These are phyloP conservation scores for Falcaria lacertinaria DNA, from an alignment of 2,888 invertebrate species.

Conservation along the genomic window DNA sequence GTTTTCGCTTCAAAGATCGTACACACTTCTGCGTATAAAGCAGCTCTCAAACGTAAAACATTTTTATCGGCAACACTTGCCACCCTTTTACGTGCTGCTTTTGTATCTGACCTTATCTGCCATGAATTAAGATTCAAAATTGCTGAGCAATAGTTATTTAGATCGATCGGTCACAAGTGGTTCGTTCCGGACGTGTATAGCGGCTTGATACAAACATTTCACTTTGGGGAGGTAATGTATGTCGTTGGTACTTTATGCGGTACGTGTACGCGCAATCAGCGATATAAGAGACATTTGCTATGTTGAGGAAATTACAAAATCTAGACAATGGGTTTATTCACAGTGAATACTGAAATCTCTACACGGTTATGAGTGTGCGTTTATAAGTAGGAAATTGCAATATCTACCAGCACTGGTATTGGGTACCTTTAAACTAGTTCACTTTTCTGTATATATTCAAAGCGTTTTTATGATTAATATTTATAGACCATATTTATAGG, in stretches of 20 bases:
- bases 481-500: too few species aligned
- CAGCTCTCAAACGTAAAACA: conserved; percentile 39
- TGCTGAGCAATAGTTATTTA: conserved; percentile 15
- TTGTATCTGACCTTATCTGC: conserved; percentile 10
- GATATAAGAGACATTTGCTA: background rate
- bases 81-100: conserved; percentile 1
- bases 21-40: conserved; percentile 37
- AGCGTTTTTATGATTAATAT: too few species aligned
- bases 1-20: conserved; percentile 31
- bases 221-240: background rate
- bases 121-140: conserved; percentile 17
- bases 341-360: too few species aligned
- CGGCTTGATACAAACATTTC: conserved; percentile 23
- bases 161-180: conserved; percentile 38
- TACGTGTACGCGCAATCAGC: background rate
- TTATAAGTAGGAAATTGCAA: too few species aligned
- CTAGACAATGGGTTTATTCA: background rate
- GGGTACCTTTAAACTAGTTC: too few species aligned
- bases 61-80: conserved; percentile 40
- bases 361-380: too few species aligned
- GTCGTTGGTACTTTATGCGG: background rate
- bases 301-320: background rate
- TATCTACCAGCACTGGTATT: too few species aligned
- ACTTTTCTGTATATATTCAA: too few species aligned
- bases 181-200: conserved; percentile 34